Percentiles rank a stretch among this genome's conserved stretches.
Evolutionary conservation across 2,113 vertebrate species (phyloP).

Genomic region (Ramphastos sulfuratus): DNA sequence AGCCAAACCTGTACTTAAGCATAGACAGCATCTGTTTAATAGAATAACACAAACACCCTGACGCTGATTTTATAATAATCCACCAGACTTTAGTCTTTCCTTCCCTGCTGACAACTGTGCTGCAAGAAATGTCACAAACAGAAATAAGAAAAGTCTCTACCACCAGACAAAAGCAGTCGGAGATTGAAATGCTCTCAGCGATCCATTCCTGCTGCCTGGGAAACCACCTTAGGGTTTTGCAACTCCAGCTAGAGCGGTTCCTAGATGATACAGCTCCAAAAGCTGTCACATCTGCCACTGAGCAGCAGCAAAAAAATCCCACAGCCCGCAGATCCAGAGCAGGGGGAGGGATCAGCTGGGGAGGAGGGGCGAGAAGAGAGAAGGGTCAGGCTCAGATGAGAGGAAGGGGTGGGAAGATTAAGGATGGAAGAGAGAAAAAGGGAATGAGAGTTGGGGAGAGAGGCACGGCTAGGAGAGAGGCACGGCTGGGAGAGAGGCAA

Average conservation of each 20-base stretch:
- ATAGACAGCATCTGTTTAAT: conserved; percentile 27
- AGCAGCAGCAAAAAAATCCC: conserved; percentile 49
- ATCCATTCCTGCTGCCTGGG: conserved; percentile 68
- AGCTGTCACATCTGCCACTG: conserved; percentile 69
- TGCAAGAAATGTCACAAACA: conserved; percentile 62
- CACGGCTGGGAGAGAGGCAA: not conserved
- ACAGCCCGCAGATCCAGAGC: conserved; percentile 57
- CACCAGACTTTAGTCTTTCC: conserved; percentile 19
- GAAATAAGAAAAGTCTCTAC: conserved; percentile 71
- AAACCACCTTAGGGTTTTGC: conserved; percentile 61
- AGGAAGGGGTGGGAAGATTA: conserved; percentile 48
- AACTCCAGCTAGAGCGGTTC: conserved; percentile 62
- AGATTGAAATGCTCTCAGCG: conserved; percentile 62
- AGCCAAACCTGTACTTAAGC: conserved; percentile 55
- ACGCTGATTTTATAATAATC: conserved; percentile 51
- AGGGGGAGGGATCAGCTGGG: conserved; percentile 54
- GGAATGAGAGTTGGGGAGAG: not conserved
- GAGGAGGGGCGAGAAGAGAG: conserved; percentile 59
- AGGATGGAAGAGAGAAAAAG: not conserved
- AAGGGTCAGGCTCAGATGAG: conserved; percentile 59
- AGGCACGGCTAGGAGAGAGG: not conserved
- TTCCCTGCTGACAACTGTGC: conserved; percentile 43
- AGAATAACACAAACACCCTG: conserved; percentile 12
- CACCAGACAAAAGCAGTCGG: conserved; percentile 67
- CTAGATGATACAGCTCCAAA: conserved; percentile 54